Base-by-base conservation (phyloP, 2,797 vertebrate genomes). In the Lutjanus argentimaculatus region DNA sequence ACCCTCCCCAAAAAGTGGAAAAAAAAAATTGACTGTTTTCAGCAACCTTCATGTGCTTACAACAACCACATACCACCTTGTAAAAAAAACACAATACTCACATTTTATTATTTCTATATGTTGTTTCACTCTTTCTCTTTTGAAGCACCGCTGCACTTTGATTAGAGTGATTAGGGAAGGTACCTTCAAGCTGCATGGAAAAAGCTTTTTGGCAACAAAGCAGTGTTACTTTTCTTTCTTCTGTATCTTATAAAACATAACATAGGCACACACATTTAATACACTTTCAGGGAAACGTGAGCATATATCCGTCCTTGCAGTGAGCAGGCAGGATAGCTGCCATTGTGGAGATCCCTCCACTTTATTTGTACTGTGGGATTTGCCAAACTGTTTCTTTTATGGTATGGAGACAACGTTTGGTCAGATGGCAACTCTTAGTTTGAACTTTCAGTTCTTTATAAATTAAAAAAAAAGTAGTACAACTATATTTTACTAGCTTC, bases 71-170 rank as follows among this genome's bases (percentile, higher is more conserved):
- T 72, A 46, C 55, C 48, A 6, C 55, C n/a, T 45, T 80, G 49
- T 72, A 72, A 43, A 64, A 82, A 67, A 80, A 30, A 30, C 25
- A 67, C 9, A 51, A 45, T 12, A 19, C 48, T 53, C 2, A 25
- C 19, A 45, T 36, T 52, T 68, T 43, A 17, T 30, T 30, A 30
- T 30, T 30, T 65, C 16, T 48, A 0, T 14, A 17, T 16, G 7
- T 59, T 71, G 40, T 53, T 65, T 51, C 51, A 80, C 75, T 73
- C 67, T 82, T 89, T 68, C 61, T 76, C 62, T 73, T 75, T 52
- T 65, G 13, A 85, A 76, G 92, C 95, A 94, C 93, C 62, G 66
- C 85, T 91, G 94, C 94, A 95, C 93, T 95, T 95, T 94, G 79
- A 89, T 63, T 42, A 83, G 61, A 64, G 19, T 72, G 53, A 85